Conservation (phyloP, 2,888 invertebrate genomes). For the Cosmia trapezina region DNA sequence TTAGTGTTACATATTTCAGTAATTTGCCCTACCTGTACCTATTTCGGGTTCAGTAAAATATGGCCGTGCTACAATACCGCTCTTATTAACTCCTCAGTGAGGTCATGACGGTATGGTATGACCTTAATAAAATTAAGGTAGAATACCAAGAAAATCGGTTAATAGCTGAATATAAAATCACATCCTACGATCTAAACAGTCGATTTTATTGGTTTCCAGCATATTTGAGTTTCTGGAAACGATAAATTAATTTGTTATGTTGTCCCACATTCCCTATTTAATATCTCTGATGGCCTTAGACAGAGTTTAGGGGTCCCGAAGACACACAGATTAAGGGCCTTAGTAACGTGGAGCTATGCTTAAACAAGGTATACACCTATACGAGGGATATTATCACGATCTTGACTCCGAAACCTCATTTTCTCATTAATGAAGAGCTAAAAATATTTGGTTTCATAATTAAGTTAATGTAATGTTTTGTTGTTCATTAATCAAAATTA, state of each 20-base stretch:
- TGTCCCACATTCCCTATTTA: constrained; percentile 38
- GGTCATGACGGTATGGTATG: neutral
- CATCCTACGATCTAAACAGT: constrained; percentile 31
- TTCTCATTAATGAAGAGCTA: no score
- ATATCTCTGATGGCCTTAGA: constrained; percentile 16
- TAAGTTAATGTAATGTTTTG: no score
- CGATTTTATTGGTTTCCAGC: constrained; percentile 49
- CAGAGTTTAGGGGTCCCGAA: neutral
- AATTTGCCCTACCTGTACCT: neutral
- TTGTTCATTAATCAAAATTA: no score
- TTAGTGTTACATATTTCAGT: neutral
- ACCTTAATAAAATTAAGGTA: constrained; percentile 46
- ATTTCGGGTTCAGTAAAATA: constrained; percentile 5
- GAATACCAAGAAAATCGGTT: constrained; percentile 32
- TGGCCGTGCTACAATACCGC: neutral
- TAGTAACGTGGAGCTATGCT: neutral
- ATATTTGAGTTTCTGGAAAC: constrained; percentile 34
- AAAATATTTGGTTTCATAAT: no score
- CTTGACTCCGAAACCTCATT: neutral
- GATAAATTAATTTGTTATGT: constrained; percentile 59
- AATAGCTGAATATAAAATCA: constrained; percentile 57
- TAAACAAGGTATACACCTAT: neutral
- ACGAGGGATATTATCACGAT: constrained; percentile 19
- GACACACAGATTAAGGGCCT: neutral
- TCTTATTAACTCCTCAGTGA: constrained; percentile 3